A percentile compares a stretch with the other conserved stretches of the same genome.
Evolutionary conservation across 2,888 invertebrate genomes (phyloP).

Genomic region (Gymnoscelis rufifasciata): DNA sequence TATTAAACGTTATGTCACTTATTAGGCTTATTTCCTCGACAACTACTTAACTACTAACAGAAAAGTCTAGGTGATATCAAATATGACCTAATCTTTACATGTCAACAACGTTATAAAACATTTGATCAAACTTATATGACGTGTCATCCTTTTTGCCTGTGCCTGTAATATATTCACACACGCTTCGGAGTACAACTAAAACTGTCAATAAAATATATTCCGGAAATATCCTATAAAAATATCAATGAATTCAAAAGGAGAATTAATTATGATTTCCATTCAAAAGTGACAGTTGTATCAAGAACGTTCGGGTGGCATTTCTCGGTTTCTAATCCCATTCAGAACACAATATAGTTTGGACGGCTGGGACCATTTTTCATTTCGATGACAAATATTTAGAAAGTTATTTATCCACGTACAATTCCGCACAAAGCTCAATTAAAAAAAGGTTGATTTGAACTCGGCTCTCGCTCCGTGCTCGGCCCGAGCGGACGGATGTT

Average conservation of each 20-base stretch:
- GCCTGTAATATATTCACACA: neutral
- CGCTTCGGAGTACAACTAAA: slow-evolving; percentile 17
- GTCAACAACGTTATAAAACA: too few relatives aligned
- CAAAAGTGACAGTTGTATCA: slow-evolving; percentile 50
- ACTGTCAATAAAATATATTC: slow-evolving; percentile 38
- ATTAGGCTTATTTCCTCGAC: slow-evolving; percentile 40
- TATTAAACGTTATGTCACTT: slow-evolving; percentile 54
- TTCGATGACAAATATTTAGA: slow-evolving; percentile 76
- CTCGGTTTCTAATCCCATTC: slow-evolving; percentile 74
- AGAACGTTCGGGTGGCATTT: slow-evolving; percentile 61
- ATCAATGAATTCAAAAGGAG: slow-evolving; percentile 42
- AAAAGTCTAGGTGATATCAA: too few relatives aligned
- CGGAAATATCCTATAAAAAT: slow-evolving; percentile 51
- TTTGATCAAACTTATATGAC: too few relatives aligned
- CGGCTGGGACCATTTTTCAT: slow-evolving; percentile 70
- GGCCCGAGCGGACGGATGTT: slow-evolving; percentile 63
- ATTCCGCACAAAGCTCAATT: slow-evolving; percentile 61
- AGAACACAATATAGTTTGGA: slow-evolving; percentile 58
- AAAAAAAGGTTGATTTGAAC: slow-evolving; percentile 53
- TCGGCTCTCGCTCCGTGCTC: slow-evolving; percentile 55
- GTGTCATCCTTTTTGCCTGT: neutral
- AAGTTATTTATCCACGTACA: slow-evolving; percentile 72
- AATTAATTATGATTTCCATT: slow-evolving; percentile 57
- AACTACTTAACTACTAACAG: slow-evolving; percentile 8
- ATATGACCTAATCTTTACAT: too few relatives aligned